A percentile compares a stretch with the other conserved stretches of the same genome.
Evolutionary conservation across 2,888 invertebrate genomes (phyloP).

Genomic region (Strigamia transsilvanica): DNA sequence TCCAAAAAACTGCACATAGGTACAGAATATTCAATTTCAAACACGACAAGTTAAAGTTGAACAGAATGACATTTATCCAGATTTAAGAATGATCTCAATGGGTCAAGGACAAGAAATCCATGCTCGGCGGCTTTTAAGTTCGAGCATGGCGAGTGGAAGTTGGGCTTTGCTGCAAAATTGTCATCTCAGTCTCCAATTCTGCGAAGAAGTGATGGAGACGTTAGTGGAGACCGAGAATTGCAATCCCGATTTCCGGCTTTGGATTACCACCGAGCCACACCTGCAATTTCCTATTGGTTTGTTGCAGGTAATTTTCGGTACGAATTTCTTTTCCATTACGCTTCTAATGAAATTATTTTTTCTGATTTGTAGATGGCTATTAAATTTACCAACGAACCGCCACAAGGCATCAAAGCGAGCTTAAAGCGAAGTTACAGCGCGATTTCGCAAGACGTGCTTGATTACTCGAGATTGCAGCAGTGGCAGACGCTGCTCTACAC

Average conservation of each 20-base stretch:
- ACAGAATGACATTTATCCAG: conserved; percentile 56
- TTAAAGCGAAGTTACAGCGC: conserved; percentile 92
- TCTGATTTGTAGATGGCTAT: conserved; percentile 84
- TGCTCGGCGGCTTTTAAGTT: conserved; percentile 81
- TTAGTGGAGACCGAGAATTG: conserved; percentile 84
- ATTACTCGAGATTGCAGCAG: conserved; percentile 87
- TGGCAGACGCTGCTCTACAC: conserved; percentile 95
- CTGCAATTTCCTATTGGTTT: conserved; percentile 89
- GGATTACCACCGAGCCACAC: conserved; percentile 96
- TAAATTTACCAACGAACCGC: conserved; percentile 97
- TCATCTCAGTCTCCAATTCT: conserved; percentile 93
- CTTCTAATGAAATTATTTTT: neutral
- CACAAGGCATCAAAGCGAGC: conserved; percentile 92
- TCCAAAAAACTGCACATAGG: conserved; percentile 87
- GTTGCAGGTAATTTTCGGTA: conserved; percentile 65
- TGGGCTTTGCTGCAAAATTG: conserved; percentile 97
- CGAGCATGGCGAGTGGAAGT: conserved; percentile 80
- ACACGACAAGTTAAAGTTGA: neutral
- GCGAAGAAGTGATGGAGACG: conserved; percentile 89
- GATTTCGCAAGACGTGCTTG: conserved; percentile 86
- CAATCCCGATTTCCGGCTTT: conserved; percentile 83
- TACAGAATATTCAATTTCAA: conserved; percentile 61
- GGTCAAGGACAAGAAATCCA: conserved; percentile 95
- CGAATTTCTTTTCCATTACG: neutral
- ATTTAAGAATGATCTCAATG: conserved; percentile 86